Evolutionary conservation across 1,140 invertebrate species (phyloP).

Genomic region (Pseudoatta argentina): DNA sequence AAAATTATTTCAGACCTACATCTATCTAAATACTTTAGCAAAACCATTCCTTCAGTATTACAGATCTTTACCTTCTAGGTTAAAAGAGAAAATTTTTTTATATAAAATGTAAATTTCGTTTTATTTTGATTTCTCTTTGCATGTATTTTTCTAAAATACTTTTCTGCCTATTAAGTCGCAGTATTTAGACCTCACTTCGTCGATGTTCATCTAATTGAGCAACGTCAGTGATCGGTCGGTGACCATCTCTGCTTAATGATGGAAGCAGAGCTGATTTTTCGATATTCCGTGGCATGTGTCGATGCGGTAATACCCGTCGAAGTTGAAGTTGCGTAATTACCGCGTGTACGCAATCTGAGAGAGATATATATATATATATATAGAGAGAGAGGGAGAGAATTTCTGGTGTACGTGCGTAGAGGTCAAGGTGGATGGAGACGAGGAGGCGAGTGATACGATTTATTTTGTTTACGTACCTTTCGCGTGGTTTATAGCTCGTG

Average conservation of each 20-base stretch:
- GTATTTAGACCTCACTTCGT: background rate
- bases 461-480: slow-evolving; percentile 61
- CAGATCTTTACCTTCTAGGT: background rate
- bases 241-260: slow-evolving; percentile 3
- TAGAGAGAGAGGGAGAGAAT: too few relatives aligned
- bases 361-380: too few relatives aligned
- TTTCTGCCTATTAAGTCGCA: slow-evolving; percentile 1
- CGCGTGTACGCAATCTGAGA: background rate
- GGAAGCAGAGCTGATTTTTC: slow-evolving; percentile 19
- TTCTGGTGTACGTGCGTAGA: slow-evolving; percentile 28
- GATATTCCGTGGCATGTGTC: slow-evolving; percentile 18
- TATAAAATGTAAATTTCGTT: background rate
- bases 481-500: slow-evolving; percentile 33
- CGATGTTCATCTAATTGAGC: slow-evolving; percentile 8
- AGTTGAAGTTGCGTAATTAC: slow-evolving; percentile 32
- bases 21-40: too few relatives aligned
- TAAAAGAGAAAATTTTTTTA: background rate
- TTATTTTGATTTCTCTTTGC: too few relatives aligned
- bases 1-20: too few relatives aligned
- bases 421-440: background rate
- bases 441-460: slow-evolving; percentile 13
- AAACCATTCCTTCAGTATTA: too few relatives aligned
- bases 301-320: background rate
- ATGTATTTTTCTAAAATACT: background rate
- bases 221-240: background rate